Evolutionary conservation across 2,113 vertebrate genomes (phyloP).

Genomic region (Hepsetus odoe): DNA sequence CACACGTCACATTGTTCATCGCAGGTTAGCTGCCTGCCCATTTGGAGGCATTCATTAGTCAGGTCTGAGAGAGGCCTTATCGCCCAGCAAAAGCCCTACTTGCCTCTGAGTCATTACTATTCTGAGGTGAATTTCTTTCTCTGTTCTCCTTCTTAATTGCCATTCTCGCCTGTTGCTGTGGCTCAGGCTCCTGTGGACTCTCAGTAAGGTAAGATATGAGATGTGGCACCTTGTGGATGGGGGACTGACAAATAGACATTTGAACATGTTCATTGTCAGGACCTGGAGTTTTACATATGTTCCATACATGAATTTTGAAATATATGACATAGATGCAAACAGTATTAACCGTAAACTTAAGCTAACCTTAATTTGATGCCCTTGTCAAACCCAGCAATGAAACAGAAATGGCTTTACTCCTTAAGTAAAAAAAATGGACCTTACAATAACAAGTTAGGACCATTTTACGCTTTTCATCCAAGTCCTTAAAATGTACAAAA

Average conservation of each 20-base stretch:
- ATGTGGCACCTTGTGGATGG: constrained; percentile 21
- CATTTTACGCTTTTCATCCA: background rate
- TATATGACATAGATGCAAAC: too few species aligned
- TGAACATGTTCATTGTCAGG: background rate
- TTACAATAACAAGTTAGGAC: background rate
- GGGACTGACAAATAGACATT: constrained; percentile 32
- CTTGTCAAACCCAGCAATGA: too few species aligned
- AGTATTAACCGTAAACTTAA: too few species aligned
- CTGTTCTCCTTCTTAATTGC: constrained; percentile 37
- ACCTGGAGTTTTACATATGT: too few species aligned
- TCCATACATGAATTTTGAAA: too few species aligned
- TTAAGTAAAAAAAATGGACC: background rate
- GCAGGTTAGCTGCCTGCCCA: background rate
- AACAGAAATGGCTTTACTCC: too few species aligned
- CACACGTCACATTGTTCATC: background rate
- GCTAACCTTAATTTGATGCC: too few species aligned
- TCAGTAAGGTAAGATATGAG: constrained; percentile 33
- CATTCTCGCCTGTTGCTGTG: constrained; percentile 33
- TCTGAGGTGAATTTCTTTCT: constrained; percentile 8
- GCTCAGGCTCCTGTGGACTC: constrained; percentile 22
- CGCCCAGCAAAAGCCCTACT: constrained; percentile 10
- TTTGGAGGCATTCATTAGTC: constrained; percentile 32
- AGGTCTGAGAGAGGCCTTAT: constrained; percentile 28
- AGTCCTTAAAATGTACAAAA: background rate
- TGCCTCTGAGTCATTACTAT: constrained; percentile 36